These are phyloP conservation scores for Mareca strepera DNA, from an alignment of 2,797 vertebrate species.

Conservation along the genomic window DNA sequence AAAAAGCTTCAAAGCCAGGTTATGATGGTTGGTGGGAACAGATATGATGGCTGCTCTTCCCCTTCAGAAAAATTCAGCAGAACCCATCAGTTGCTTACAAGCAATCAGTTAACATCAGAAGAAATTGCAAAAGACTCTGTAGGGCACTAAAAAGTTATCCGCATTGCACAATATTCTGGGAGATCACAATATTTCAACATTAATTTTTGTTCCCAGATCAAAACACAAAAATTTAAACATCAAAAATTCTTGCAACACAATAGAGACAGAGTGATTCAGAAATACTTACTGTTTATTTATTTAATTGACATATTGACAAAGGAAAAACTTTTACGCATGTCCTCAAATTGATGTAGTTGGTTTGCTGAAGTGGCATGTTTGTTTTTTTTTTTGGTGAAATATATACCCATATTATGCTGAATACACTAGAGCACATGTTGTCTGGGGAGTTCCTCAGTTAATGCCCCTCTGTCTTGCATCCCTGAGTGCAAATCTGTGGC, in stretches of 20 bases:
- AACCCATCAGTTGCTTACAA: accelerated
- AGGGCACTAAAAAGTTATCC: neutral
- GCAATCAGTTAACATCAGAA: neutral
- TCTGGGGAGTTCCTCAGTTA: neutral
- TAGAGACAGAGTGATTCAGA: neutral
- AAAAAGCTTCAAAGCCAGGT: neutral
- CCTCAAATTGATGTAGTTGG: accelerated
- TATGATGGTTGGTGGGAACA: neutral
- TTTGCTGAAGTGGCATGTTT: neutral
- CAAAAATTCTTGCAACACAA: neutral
- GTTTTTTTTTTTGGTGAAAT: neutral
- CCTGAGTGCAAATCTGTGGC: neutral
- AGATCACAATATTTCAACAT: neutral
- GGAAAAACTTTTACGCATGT: neutral
- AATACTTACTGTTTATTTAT: neutral
- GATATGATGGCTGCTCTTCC: neutral
- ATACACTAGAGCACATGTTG: neutral
- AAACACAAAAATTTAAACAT: neutral
- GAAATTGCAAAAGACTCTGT: neutral
- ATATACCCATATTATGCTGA: neutral
- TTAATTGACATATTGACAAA: neutral
- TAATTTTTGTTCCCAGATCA: neutral
- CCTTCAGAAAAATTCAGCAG: neutral
- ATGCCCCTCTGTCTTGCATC: neutral
- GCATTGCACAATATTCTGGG: neutral